Conservation (phyloP, 2,113 vertebrate genomes). For the Polypterus senegalus region DNA sequence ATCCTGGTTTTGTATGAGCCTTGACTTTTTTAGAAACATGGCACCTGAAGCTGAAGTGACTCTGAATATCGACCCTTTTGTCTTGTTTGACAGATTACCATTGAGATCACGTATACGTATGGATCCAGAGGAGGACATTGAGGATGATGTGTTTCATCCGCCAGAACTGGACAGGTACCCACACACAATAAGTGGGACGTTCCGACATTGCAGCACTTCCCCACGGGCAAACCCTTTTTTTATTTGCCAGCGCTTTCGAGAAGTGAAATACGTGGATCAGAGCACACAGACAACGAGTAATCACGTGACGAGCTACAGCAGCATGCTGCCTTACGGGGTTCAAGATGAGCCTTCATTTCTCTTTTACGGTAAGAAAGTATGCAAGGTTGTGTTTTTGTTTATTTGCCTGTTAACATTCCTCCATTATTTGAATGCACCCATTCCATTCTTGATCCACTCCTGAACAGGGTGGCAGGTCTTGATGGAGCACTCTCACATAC, state of each 20-base stretch:
- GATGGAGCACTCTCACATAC: too few species aligned
- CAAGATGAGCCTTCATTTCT: conserved; percentile 48
- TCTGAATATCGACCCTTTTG: too few species aligned
- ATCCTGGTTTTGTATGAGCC: too few species aligned
- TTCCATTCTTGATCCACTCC: too few species aligned
- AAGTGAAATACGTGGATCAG: conserved; percentile 53
- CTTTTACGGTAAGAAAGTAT: conserved; percentile 46
- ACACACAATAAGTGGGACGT: neutral
- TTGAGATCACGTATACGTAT: conserved; percentile 4
- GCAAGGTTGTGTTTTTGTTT: too few species aligned
- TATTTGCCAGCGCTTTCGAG: conserved; percentile 35
- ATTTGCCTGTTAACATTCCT: too few species aligned
- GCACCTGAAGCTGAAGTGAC: too few species aligned
- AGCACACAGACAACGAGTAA: conserved; percentile 47
- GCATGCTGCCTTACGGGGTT: conserved; percentile 52
- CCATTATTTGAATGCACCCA: too few species aligned
- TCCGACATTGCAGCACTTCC: neutral
- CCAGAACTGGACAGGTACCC: neutral
- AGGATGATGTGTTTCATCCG: conserved; percentile 55
- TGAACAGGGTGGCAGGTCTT: too few species aligned
- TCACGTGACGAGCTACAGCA: conserved; percentile 34
- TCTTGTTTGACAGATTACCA: conserved; percentile 23
- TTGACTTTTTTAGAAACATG: too few species aligned
- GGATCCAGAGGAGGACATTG: conserved; percentile 52
- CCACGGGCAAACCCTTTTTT: conserved; percentile 4